Evolutionary conservation across 2,113 vertebrate genomes (phyloP).

Genomic region (Cebidichthys violaceus): DNA sequence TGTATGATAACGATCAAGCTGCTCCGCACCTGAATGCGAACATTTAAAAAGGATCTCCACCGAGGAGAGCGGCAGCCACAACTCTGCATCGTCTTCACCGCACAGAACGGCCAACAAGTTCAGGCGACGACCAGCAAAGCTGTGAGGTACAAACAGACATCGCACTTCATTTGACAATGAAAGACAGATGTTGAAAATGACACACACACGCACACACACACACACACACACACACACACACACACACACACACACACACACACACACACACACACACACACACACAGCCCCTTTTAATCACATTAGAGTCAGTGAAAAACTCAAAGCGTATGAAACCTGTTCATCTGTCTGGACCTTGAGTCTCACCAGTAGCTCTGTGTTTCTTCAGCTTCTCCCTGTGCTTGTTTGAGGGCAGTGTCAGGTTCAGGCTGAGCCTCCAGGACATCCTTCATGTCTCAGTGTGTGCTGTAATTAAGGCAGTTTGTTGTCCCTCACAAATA

Average conservation of each 20-base stretch:
- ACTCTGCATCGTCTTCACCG: not conserved
- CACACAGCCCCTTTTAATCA: not conserved
- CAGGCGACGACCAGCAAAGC: not conserved
- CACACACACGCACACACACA: too few relatives aligned
- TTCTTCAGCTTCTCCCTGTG: slow-evolving; percentile 10
- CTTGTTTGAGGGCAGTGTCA: not conserved
- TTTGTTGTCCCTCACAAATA: slow-evolving; percentile 39
- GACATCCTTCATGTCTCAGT: slow-evolving; percentile 30
- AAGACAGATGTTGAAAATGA: not conserved
- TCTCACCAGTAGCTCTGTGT: not conserved
- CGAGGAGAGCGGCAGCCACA: not conserved
- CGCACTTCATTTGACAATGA: not conserved
- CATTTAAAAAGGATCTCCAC: not conserved
- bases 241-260: too few relatives aligned
- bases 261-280: too few relatives aligned
- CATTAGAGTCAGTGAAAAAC: not conserved
- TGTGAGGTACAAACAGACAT: not conserved
- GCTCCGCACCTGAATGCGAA: not conserved
- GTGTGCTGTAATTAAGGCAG: slow-evolving; percentile 36
- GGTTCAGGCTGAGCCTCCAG: slow-evolving; percentile 15
- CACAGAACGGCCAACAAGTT: not conserved
- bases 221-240: too few relatives aligned
- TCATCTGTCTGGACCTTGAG: not conserved
- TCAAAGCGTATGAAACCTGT: not conserved
- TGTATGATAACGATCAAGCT: not conserved